These are phyloP conservation scores for Dryocosmus kuriphilus DNA, from an alignment of 2,888 invertebrate species.

Conservation along the genomic window DNA sequence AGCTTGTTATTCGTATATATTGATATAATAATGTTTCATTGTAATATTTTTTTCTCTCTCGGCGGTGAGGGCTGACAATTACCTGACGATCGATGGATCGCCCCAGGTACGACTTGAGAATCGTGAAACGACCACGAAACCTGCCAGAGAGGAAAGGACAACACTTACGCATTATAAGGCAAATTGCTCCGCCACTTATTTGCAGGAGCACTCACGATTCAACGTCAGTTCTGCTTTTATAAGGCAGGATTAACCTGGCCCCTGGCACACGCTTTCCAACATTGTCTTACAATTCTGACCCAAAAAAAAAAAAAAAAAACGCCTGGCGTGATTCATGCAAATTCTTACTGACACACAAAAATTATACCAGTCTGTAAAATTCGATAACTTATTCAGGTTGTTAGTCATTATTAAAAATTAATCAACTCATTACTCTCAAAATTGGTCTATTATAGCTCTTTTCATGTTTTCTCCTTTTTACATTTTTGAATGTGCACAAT, in stretches of 20 bases:
- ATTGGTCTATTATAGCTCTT: too few species aligned
- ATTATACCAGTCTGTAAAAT: neutral
- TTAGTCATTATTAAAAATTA: neutral
- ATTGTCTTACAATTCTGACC: slow-evolving; percentile 39
- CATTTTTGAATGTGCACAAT: neutral
- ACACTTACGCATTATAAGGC: slow-evolving; percentile 61
- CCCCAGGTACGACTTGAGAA: slow-evolving; percentile 65
- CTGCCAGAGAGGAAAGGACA: slow-evolving; percentile 60
- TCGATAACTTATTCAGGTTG: neutral
- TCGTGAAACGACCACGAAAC: slow-evolving; percentile 66
- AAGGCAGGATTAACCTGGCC: slow-evolving; percentile 23
- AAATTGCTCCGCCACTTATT: slow-evolving; percentile 73
- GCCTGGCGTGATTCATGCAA: slow-evolving; percentile 33
- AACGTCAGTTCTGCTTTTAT: slow-evolving; percentile 39
- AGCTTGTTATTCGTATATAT: too few species aligned
- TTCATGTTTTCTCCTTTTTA: too few species aligned
- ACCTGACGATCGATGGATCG: slow-evolving; percentile 75
- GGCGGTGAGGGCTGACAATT: slow-evolving; percentile 77
- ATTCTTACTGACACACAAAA: slow-evolving; percentile 18
- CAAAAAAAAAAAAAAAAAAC: too few species aligned
- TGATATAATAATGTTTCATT: too few species aligned
- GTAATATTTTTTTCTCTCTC: slow-evolving; percentile 51
- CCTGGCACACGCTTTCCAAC: slow-evolving; percentile 27
- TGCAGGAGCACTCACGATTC: slow-evolving; percentile 53
- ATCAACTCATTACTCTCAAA: neutral